Base-by-base conservation (phyloP, 2,888 invertebrate species). In the Epirrhoe alternata region DNA sequence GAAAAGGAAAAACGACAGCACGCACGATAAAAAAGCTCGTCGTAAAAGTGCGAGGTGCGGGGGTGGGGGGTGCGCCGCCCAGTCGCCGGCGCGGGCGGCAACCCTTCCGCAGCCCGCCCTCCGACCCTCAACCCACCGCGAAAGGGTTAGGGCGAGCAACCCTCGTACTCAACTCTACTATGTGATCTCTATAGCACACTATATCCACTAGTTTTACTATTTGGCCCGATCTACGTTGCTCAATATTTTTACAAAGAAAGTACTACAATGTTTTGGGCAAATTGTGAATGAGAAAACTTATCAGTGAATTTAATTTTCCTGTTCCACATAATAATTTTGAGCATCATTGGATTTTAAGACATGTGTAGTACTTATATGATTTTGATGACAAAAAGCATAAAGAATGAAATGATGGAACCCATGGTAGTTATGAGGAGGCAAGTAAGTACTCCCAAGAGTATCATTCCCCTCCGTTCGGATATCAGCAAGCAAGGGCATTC, bases 1-100 rank as follows among this genome's bases (percentile, higher is more conserved):
- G 93, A 91, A 92, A 92, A 93, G 92, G 93, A 92, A 93, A 93
- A 93, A 91, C 92, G 92, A 90, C 92, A 90, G 89, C 91, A 92
- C 92, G 92, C 92, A 91, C 93, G 92, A 93, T 93, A 93, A 93
- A 93, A 92, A 92, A 92, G 88, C 90, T 90, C 88, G 88, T 90
- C 90, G 90, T 91, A 91, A 92, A 92, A 90, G 86, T 88, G 88
- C 83, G 86, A 84, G 82, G 85, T 64, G 83, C 76, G 83, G 85
- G 81, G 64, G 30, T 82, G 80, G 80, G 75, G 75, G 69, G 76
- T 74, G 77, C 79, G 80, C 82, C 81, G 85, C 85, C 81, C 82
- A 77, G 80, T 77, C 80, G 74, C 78, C 78, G 73, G 74, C 77
- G 58, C 87, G 87, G 90, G 90, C 88, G 90, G 89, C 84, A 91